These are phyloP conservation scores for Philypnodon macrostomus DNA, from an alignment of 2,797 vertebrate species.

Conservation along the genomic window DNA sequence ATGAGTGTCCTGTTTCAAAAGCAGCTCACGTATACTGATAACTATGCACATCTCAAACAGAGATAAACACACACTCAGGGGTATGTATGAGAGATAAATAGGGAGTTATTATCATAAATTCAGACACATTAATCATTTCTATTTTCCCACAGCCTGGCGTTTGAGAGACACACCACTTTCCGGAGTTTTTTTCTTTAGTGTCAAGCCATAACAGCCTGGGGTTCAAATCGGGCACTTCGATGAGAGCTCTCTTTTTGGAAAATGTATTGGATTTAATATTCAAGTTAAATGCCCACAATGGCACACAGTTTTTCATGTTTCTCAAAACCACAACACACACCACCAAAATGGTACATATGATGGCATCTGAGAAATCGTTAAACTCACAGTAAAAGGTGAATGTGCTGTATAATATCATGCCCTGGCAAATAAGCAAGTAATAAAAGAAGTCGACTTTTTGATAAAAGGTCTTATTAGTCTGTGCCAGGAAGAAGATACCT, in stretches of 20 bases:
- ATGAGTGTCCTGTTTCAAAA: constrained; percentile 34
- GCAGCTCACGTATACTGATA: constrained; percentile 13
- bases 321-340: too few species aligned
- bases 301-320: too few species aligned
- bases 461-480: constrained; percentile 32
- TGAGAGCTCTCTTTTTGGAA: not conserved
- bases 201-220: constrained; percentile 4
- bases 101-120: constrained; percentile 28
- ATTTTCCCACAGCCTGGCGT: constrained; percentile 5
- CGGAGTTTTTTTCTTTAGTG: constrained; percentile 7
- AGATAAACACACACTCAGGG: constrained; percentile 30
- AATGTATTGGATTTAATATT: too few species aligned
- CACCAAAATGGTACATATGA: too few species aligned
- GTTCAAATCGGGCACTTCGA: constrained; percentile 18
- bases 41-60: constrained; percentile 26
- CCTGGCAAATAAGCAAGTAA: constrained; percentile 21
- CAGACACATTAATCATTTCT: constrained; percentile 21
- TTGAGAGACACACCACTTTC: constrained; percentile 6
- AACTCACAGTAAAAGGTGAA: constrained; percentile 14
- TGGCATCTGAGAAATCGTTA: constrained; percentile 7
- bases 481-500: constrained; percentile 20
- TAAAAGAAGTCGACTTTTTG: constrained; percentile 30
- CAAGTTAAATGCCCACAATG: too few species aligned
- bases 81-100: constrained; percentile 25
- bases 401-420: constrained; percentile 20